A percentile compares a stretch with the other conserved stretches of the same genome.
phyloP scores from a whole-genome alignment of 2,113 vertebrate species.

The Centropus bengalensis region DNA sequence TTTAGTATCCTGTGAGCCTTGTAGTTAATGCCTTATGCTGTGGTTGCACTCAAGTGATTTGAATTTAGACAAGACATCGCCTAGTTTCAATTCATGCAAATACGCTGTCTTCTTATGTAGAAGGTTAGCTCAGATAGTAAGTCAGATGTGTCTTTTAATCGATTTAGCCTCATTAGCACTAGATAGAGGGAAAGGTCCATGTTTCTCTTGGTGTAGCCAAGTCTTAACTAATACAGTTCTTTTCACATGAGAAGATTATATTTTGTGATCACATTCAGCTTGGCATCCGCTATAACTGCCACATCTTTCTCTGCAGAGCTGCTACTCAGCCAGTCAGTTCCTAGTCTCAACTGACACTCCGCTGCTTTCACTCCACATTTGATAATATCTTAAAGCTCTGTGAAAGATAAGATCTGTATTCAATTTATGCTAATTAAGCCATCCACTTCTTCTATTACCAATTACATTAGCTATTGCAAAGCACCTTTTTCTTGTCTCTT shows the following conservation, averaged over 20 bases:
- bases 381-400: neutral
- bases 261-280: neutral
- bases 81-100: neutral
- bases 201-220: neutral
- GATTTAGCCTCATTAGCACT: neutral
- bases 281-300: neutral
- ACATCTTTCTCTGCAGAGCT: neutral
- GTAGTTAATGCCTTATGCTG: neutral
- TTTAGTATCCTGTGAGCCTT: neutral
- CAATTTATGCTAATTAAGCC: neutral
- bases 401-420: neutral
- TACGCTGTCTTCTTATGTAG: neutral
- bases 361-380: neutral
- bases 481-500: neutral
- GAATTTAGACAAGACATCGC: neutral
- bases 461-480: neutral
- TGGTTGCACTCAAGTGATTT: neutral
- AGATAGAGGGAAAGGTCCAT: neutral
- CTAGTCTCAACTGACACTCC: neutral
- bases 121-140: neutral
- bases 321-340: neutral
- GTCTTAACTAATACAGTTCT: neutral
- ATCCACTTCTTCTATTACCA: neutral
- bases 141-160: neutral
- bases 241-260: neutral